phyloP scores from a whole-genome alignment of 2,797 vertebrate species.

The Rousettus madagascariensis region DNA sequence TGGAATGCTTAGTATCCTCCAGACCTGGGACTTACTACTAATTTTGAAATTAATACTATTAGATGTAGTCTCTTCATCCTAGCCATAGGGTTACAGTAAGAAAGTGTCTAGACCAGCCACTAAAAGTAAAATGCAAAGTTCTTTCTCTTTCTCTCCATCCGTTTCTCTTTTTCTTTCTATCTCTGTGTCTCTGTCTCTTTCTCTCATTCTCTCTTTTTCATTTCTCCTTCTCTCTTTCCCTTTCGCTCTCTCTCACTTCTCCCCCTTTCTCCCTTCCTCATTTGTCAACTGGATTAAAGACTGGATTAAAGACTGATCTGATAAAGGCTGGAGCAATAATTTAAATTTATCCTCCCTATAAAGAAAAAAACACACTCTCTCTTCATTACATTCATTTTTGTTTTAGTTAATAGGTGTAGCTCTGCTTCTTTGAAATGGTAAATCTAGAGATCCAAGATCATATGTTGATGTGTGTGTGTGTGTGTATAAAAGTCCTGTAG shows the following conservation, averaged over 20 bases:
- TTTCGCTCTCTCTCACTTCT: background rate
- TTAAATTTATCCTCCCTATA: background rate
- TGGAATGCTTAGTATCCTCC: background rate
- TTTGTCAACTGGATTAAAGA: background rate
- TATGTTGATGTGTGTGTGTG: accelerated
- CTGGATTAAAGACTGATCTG: too few relatives aligned
- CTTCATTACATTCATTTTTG: background rate
- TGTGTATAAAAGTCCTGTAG: background rate
- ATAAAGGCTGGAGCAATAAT: too few relatives aligned
- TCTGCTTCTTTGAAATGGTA: background rate
- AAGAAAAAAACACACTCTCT: background rate
- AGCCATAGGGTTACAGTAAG: accelerated
- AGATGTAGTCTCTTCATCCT: background rate
- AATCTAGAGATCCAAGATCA: background rate
- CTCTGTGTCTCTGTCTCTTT: background rate
- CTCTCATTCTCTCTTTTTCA: background rate
- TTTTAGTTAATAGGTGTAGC: background rate
- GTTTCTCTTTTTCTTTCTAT: background rate
- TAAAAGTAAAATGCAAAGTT: accelerated
- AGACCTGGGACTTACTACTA: background rate
- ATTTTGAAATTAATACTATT: background rate
- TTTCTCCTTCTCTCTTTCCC: background rate
- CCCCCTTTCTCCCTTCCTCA: background rate
- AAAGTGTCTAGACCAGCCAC: accelerated
- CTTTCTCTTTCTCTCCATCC: background rate